A percentile compares a stretch with the other conserved stretches of the same genome.
Conservation (phyloP, 2,797 vertebrate genomes). For the Eospalax fontanierii region DNA sequence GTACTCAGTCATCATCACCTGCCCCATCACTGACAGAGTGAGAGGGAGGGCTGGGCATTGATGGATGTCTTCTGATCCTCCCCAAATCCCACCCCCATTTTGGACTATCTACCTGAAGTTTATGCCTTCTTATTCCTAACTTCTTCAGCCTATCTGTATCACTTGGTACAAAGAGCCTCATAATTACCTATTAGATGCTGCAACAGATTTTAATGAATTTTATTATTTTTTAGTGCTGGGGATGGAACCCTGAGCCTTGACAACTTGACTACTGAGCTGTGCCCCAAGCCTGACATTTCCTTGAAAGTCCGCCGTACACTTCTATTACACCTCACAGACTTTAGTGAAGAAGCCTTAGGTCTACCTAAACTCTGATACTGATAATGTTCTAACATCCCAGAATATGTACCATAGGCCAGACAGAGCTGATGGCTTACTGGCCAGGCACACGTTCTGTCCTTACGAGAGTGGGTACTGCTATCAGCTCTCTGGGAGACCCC, state of each 20-base stretch:
- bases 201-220: neutral
- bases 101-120: neutral
- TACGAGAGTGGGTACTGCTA: neutral
- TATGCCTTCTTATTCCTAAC: neutral
- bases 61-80: neutral
- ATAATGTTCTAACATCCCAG: neutral
- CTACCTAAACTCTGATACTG: neutral
- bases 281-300: neutral
- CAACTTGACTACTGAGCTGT: neutral
- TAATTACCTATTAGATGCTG: neutral
- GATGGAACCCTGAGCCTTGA: neutral
- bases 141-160: neutral
- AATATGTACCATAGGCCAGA: neutral
- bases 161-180: neutral
- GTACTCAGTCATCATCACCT: no score
- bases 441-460: neutral
- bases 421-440: neutral
- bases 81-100: neutral
- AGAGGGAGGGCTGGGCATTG: fast-evolving
- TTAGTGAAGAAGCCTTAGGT: neutral
- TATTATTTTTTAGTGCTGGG: neutral
- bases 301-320: neutral
- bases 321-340: neutral
- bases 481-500: neutral
- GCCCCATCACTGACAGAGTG: neutral